Evolutionary conservation across 1,140 invertebrate species (phyloP).

Genomic region (Doryteuthis pealeii): DNA sequence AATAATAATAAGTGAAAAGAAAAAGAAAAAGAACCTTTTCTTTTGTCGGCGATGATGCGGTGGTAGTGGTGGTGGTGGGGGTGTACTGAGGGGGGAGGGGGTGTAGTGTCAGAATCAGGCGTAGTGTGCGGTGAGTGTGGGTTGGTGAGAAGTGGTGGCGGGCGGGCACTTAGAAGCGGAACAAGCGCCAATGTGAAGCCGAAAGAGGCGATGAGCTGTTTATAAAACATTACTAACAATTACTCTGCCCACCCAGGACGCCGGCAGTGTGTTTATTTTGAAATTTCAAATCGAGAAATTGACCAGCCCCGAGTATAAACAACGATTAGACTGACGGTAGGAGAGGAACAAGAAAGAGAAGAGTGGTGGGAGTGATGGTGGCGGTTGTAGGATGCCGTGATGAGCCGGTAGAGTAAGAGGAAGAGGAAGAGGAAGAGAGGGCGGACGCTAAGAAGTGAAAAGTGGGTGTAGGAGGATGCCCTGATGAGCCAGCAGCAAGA

Average conservation of each 20-base stretch:
- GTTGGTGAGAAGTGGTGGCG: background rate
- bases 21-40: slow-evolving; percentile 31
- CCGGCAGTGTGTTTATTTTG: slow-evolving; percentile 42
- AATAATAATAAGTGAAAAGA: too few species aligned
- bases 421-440: too few species aligned
- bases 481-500: too few species aligned
- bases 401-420: too few species aligned
- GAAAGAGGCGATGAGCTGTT: slow-evolving; percentile 30
- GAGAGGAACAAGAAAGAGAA: slow-evolving; percentile 41
- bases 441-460: too few species aligned
- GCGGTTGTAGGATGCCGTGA: slow-evolving; percentile 27
- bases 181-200: too few species aligned
- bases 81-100: slow-evolving; percentile 12
- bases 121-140: background rate
- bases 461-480: too few species aligned
- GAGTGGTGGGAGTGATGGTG: slow-evolving; percentile 47
- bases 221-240: slow-evolving; percentile 44
- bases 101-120: too few species aligned
- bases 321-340: slow-evolving; percentile 46
- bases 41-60: slow-evolving; percentile 30
- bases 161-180: background rate
- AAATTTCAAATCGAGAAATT: slow-evolving; percentile 47
- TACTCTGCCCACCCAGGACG: slow-evolving; percentile 45
- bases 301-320: slow-evolving; percentile 52
- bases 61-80: too few species aligned